Evolutionary conservation across 2,888 invertebrate genomes (phyloP), one percentile per base, ranked within the genome.

Genomic region (Autographa gamma): DNA sequence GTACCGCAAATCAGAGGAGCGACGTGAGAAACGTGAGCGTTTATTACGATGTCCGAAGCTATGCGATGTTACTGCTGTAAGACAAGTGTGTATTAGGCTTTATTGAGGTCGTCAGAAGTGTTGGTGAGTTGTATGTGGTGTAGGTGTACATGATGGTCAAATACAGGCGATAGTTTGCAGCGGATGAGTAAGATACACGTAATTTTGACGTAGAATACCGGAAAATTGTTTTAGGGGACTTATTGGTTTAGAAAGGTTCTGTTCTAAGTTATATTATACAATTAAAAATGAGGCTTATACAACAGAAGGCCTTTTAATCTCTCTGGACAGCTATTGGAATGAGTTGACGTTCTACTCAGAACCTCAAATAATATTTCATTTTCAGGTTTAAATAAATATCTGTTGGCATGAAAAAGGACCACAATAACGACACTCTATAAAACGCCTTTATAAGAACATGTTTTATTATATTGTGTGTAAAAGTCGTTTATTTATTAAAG

Each of bases 21-120:
- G 61, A 66, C 69, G 63, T 63, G 74, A 73, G 64, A 67, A 60
- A 78, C 77, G 63, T 74, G 48, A 31, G 62, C 60, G 56, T 63
- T 58, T 75, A 58, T 54, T 41, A 64, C 54, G 48, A 59, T n/a
- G 6, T 31, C 48, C 60, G 59, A 63, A 38, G 76, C 43, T 62
- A 52, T 25, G 43, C 52, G 48, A 52, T 71, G 61, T 79, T 79
- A 66, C 18, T 61, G 66, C 43, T 60, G 60, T 69, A 62, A 60
- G n/a, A 32, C 13, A 32, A 25, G 16, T n/a, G 54, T 58, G 43
- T 54, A 74, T 78, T 66, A 70, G 48, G 34, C 43, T 70, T 62
- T 60, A 65, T 77, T 56, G 34, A 25, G 2, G 6, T 18, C 19
- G 25, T 11, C 43, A 9, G 5, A 18, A 16, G n/a, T n/a, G n/a